Conservation (phyloP, 2,888 invertebrate genomes). For the Timandra comae region DNA sequence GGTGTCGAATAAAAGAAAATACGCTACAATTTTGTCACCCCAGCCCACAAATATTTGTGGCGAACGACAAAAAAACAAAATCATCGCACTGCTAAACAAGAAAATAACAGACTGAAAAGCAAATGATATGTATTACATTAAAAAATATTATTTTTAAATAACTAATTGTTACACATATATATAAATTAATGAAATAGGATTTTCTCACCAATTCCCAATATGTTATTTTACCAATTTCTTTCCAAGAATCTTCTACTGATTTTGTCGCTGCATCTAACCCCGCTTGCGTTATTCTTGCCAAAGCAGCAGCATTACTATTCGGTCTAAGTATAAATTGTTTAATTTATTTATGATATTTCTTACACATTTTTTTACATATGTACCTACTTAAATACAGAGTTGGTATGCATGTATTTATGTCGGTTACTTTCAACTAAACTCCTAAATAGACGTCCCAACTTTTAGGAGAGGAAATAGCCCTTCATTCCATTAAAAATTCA, state of each 20-base stretch:
- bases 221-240: constrained; percentile 38
- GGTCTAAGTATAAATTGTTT: constrained; percentile 48
- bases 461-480: no score
- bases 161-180: no score
- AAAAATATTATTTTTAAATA: no score
- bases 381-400: no score
- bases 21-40: constrained; percentile 38
- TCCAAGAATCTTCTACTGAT: constrained; percentile 34
- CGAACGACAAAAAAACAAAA: constrained; percentile 49
- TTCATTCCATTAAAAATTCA: no score
- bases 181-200: no score
- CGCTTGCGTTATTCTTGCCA: constrained; percentile 61
- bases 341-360: neutral
- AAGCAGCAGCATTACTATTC: constrained; percentile 74
- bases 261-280: constrained; percentile 40
- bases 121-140: no score
- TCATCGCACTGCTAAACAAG: constrained; percentile 37
- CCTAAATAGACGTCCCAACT: no score
- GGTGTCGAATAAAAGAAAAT: constrained; percentile 23
- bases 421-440: no score
- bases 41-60: constrained; percentile 57
- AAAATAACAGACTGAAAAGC: constrained; percentile 51
- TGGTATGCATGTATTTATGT: no score
- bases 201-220: constrained; percentile 55
- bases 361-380: no score